Evolutionary conservation across 1,140 invertebrate species (phyloP).

Genomic region (Trichoplusia ni): DNA sequence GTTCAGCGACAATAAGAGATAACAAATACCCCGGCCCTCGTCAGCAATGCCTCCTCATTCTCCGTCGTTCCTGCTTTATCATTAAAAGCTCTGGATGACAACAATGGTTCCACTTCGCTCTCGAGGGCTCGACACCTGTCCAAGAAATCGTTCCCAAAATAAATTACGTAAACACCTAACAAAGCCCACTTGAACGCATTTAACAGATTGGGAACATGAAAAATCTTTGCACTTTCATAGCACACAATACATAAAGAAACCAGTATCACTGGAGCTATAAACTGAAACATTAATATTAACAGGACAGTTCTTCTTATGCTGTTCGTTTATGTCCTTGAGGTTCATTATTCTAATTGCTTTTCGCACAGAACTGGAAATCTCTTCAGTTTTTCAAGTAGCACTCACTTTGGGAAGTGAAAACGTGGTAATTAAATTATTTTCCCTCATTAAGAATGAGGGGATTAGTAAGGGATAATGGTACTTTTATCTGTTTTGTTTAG

Average conservation of each 20-base stretch:
- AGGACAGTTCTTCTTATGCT: neutral
- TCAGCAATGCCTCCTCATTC: slow-evolving; percentile 4
- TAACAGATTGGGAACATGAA: slow-evolving; percentile 64
- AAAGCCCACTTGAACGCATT: slow-evolving; percentile 64
- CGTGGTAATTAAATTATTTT: slow-evolving; percentile 75
- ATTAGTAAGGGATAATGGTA: slow-evolving; percentile 66
- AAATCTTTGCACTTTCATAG: slow-evolving; percentile 55
- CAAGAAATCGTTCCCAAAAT: slow-evolving; percentile 48
- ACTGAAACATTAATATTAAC: neutral
- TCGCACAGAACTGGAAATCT: slow-evolving; percentile 68
- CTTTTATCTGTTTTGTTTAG: slow-evolving; percentile 37
- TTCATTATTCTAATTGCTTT: slow-evolving; percentile 80
- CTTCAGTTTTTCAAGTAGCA: slow-evolving; percentile 62
- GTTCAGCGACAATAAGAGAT: no score
- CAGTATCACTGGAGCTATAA: slow-evolving; percentile 34
- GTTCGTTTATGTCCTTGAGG: slow-evolving; percentile 54
- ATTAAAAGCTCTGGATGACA: slow-evolving; percentile 16
- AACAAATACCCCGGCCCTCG: no score
- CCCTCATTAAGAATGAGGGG: slow-evolving; percentile 53
- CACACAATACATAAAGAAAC: slow-evolving; percentile 27
- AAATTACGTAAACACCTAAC: slow-evolving; percentile 39
- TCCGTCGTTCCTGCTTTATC: slow-evolving; percentile 5
- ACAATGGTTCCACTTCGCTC: slow-evolving; percentile 1
- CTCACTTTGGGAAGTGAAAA: slow-evolving; percentile 61
- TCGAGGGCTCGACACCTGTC: slow-evolving; percentile 42